These are phyloP conservation scores for Leistus spinibarbis DNA, from an alignment of 2,888 invertebrate species.

Conservation along the genomic window DNA sequence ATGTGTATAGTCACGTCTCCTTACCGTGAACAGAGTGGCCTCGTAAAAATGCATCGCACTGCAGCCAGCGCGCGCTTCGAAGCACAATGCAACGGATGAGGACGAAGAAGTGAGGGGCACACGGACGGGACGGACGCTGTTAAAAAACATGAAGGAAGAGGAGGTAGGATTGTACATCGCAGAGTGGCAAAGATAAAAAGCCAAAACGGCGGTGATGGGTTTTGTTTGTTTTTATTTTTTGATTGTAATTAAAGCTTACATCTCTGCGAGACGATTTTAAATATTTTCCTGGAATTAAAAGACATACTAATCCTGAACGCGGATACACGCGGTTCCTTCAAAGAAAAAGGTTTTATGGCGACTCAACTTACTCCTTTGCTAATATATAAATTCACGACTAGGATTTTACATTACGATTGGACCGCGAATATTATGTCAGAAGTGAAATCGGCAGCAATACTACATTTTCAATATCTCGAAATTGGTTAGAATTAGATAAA, in stretches of 20 bases:
- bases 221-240: conserved; percentile 1
- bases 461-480: too few relatives aligned
- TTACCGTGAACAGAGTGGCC: not conserved
- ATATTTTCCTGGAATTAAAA: not conserved
- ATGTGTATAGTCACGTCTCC: conserved; percentile 28
- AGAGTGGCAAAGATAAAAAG: not conserved
- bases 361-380: too few relatives aligned
- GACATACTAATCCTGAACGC: not conserved
- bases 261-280: not conserved
- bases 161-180: not conserved
- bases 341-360: not conserved
- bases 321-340: not conserved
- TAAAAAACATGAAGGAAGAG: not conserved
- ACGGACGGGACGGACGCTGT: not conserved
- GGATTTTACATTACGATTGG: too few relatives aligned
- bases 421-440: too few relatives aligned
- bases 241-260: not conserved
- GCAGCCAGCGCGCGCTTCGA: not conserved
- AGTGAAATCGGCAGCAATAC: too few relatives aligned
- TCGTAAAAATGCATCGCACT: conserved; percentile 21
- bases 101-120: not conserved
- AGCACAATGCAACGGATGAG: not conserved
- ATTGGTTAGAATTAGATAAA: too few relatives aligned
- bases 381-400: too few relatives aligned
- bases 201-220: conserved; percentile 1